A percentile compares a stretch with the other conserved stretches of the same genome.
Conservation (phyloP, 2,113 vertebrate species). For the Falcunculus frontatus region DNA sequence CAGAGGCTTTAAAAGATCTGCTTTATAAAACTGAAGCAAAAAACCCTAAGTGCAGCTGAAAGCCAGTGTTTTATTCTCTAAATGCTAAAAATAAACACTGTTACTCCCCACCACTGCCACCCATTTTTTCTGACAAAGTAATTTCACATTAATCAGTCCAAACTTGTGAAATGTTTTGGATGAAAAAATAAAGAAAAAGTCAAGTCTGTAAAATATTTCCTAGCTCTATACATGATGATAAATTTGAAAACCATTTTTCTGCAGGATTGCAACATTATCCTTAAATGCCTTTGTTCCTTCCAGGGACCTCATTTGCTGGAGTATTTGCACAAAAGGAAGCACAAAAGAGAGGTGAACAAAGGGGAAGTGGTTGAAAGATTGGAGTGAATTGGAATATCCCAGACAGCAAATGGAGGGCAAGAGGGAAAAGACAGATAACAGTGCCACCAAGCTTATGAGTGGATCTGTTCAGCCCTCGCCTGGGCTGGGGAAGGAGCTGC, state of each 20-base stretch:
- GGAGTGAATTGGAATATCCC: constrained; percentile 17
- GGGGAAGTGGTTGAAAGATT: constrained; percentile 29
- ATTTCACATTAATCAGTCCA: background rate
- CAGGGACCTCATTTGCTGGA: constrained; percentile 1
- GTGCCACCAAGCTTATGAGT: constrained; percentile 6
- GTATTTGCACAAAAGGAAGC: constrained; percentile 18
- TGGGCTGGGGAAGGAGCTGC: background rate
- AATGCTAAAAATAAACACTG: background rate
- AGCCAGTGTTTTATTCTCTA: background rate
- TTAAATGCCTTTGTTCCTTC: constrained; percentile 34
- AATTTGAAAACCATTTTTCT: background rate
- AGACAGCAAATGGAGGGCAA: background rate
- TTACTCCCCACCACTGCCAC: background rate
- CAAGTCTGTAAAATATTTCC: background rate
- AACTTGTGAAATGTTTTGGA: background rate
- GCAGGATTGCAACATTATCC: background rate
- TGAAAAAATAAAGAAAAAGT: background rate
- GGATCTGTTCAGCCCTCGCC: background rate
- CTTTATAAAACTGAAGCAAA: background rate
- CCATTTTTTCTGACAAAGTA: background rate
- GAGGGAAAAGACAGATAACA: constrained; percentile 12
- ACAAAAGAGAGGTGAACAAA: constrained; percentile 57
- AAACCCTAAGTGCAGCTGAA: background rate
- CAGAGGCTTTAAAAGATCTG: background rate
- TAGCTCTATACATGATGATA: background rate